phyloP scores from a whole-genome alignment of 1,140 invertebrate species.

The Meteorus sp. region DNA sequence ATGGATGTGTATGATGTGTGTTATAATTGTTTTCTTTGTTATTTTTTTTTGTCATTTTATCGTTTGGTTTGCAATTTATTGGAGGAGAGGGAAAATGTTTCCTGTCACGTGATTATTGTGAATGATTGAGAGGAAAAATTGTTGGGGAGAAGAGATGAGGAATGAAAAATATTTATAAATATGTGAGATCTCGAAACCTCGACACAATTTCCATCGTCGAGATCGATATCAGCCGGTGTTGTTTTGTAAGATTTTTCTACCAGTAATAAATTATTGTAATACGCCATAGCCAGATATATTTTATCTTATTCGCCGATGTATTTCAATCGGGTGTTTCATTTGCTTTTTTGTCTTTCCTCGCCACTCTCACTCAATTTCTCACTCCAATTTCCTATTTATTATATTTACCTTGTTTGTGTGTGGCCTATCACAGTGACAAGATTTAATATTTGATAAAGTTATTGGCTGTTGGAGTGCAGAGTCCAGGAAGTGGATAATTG shows the following conservation, averaged over 20 bases:
- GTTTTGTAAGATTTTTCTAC: slow-evolving; percentile 35
- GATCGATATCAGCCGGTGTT: slow-evolving; percentile 22
- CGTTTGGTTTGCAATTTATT: background rate
- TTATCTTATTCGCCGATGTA: slow-evolving; percentile 34
- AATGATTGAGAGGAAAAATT: no score
- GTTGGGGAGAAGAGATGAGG: no score
- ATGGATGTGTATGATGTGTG: slow-evolving; percentile 4
- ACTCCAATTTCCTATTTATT: slow-evolving; percentile 6
- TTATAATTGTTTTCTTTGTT: no score
- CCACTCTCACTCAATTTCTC: slow-evolving; percentile 11
- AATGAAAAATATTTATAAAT: slow-evolving; percentile 7
- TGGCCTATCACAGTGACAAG: background rate
- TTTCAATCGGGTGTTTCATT: slow-evolving; percentile 31
- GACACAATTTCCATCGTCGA: slow-evolving; percentile 23
- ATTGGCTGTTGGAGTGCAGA: background rate
- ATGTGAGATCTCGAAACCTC: slow-evolving; percentile 15
- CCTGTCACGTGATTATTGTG: no score
- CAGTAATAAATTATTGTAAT: slow-evolving; percentile 41
- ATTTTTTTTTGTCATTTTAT: background rate
- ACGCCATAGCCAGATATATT: slow-evolving; percentile 32
- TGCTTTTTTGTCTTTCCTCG: slow-evolving; percentile 1
- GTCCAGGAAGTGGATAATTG: background rate
- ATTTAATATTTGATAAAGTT: background rate
- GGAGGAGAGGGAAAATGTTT: background rate
- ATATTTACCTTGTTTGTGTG: background rate